Conservation (phyloP, 2,113 vertebrate genomes). For the Hippocampus mohnikei region DNA sequence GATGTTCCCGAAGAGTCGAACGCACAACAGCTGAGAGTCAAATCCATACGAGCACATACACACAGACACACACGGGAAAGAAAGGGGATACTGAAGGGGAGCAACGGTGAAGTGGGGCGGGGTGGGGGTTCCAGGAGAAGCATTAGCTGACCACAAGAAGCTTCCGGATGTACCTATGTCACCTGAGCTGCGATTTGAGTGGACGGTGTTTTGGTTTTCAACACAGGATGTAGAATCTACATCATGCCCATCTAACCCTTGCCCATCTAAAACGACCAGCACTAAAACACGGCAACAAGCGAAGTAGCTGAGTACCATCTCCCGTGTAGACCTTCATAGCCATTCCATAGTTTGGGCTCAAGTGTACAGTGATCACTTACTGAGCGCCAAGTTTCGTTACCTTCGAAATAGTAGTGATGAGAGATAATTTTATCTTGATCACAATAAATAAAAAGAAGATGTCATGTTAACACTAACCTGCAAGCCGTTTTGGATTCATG, state of each 20-base stretch:
- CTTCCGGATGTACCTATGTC: conserved; percentile 19
- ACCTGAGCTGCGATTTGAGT: conserved; percentile 18
- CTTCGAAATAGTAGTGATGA: too few relatives aligned
- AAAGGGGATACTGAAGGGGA: conserved; percentile 12
- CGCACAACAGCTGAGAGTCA: conserved; percentile 72
- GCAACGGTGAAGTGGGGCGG: too few relatives aligned
- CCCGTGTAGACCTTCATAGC: too few relatives aligned
- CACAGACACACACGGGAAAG: conserved; percentile 17
- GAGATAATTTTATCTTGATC: too few relatives aligned
- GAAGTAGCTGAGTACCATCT: too few relatives aligned
- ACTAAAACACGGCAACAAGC: too few relatives aligned
- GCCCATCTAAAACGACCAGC: neutral
- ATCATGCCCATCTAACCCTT: neutral
- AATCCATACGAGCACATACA: neutral
- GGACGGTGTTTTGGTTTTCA: conserved; percentile 25
- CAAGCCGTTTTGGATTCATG: too few relatives aligned
- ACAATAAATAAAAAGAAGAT: too few relatives aligned
- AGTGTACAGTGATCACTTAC: too few relatives aligned
- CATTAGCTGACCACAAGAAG: neutral
- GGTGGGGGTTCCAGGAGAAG: neutral
- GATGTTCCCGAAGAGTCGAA: conserved; percentile 70
- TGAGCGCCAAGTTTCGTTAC: too few relatives aligned
- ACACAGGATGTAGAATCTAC: neutral
- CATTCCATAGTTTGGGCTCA: too few relatives aligned
- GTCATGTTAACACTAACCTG: too few relatives aligned